Evolutionary conservation across 2,888 invertebrate genomes (phyloP).

Genomic region (Sinodicranocentrus sp.): DNA sequence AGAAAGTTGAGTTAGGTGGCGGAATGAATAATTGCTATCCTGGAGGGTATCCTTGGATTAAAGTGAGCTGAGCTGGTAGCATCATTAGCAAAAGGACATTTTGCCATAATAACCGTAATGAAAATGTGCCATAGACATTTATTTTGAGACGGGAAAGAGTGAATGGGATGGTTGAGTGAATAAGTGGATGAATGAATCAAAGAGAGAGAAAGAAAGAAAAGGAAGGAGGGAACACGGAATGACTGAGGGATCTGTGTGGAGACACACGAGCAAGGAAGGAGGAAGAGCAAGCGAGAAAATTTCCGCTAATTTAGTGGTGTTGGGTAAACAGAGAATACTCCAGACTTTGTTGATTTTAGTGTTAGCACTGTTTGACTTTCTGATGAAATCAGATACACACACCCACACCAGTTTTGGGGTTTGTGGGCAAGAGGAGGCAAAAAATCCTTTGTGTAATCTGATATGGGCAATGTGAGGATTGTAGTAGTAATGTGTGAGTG

Average conservation of each 20-base stretch:
- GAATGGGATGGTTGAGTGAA: slow-evolving; percentile 47
- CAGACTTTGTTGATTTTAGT: slow-evolving; percentile 64
- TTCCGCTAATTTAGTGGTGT: slow-evolving; percentile 69
- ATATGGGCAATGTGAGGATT: not conserved
- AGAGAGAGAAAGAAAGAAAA: slow-evolving; percentile 12
- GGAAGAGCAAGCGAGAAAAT: slow-evolving; percentile 56
- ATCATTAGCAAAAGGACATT: slow-evolving; percentile 49
- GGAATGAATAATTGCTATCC: slow-evolving; percentile 53
- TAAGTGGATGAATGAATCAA: slow-evolving; percentile 57
- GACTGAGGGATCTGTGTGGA: not conserved
- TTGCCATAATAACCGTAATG: slow-evolving; percentile 57
- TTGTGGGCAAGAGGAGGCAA: not conserved
- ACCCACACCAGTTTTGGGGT: not conserved
- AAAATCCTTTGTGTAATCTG: slow-evolving; percentile 8
- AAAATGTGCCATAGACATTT: slow-evolving; percentile 50
- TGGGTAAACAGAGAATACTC: slow-evolving; percentile 59
- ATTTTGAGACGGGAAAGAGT: slow-evolving; percentile 14
- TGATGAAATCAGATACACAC: slow-evolving; percentile 62
- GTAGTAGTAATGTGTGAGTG: slow-evolving; percentile 1
- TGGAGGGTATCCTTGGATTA: slow-evolving; percentile 46
- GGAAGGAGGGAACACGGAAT: not conserved
- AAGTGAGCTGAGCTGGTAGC: slow-evolving; percentile 33
- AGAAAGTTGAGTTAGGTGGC: slow-evolving; percentile 1
- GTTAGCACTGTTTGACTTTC: slow-evolving; percentile 60
- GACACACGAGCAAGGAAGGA: slow-evolving; percentile 7